phyloP scores from a whole-genome alignment of 2,888 invertebrate genomes.

The Ennomos quercinarius region DNA sequence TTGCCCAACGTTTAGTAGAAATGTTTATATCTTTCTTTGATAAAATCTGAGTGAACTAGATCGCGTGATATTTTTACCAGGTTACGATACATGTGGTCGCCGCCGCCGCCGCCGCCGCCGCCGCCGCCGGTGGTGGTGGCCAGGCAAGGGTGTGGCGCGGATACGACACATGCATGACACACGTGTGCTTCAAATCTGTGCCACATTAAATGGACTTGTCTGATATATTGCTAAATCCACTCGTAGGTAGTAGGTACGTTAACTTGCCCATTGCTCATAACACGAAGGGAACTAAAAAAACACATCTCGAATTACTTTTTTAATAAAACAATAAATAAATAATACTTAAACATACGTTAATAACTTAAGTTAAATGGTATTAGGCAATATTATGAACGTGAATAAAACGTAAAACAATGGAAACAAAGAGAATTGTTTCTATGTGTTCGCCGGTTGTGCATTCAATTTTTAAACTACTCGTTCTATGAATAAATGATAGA shows the following conservation, averaged over 20 bases:
- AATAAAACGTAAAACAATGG: slow-evolving; percentile 17
- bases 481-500: slow-evolving; percentile 5
- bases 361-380: slow-evolving; percentile 52
- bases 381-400: slow-evolving; percentile 61
- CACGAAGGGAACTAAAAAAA: slow-evolving; percentile 19
- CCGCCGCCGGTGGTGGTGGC: background rate
- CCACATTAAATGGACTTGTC: slow-evolving; percentile 21
- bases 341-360: slow-evolving; percentile 58
- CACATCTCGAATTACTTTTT: slow-evolving; percentile 43
- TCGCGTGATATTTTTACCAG: slow-evolving; percentile 3
- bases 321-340: slow-evolving; percentile 56
- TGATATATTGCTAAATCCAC: slow-evolving; percentile 18
- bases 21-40: slow-evolving; percentile 13
- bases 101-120: background rate
- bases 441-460: slow-evolving; percentile 1
- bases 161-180: slow-evolving; percentile 18
- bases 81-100: slow-evolving; percentile 9
- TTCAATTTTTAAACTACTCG: slow-evolving; percentile 6
- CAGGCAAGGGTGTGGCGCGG: slow-evolving; percentile 21
- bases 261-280: background rate
- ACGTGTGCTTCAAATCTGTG: slow-evolving; percentile 45
- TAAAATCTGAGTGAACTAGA: slow-evolving; percentile 5
- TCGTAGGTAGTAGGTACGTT: background rate
- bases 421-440: slow-evolving; percentile 14
- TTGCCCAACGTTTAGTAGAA: slow-evolving; percentile 18